Percentiles rank a stretch among this genome's conserved stretches.
Conservation (phyloP, 2,797 vertebrate species). For the Pseudochirops corinnae region DNA sequence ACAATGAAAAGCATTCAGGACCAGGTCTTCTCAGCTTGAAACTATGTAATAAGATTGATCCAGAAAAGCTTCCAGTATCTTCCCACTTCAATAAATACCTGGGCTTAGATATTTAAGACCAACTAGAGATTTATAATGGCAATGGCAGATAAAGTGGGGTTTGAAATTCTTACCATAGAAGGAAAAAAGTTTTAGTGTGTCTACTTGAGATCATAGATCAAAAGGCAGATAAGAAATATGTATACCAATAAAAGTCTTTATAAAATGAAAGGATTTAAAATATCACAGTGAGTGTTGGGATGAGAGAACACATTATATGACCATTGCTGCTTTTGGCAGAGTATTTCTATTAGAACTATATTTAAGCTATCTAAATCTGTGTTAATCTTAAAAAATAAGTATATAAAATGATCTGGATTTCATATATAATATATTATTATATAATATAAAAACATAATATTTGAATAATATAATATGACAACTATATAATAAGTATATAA, state of each 20-base stretch:
- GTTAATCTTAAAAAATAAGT: constrained; percentile 84
- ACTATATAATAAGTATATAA: constrained; percentile 78
- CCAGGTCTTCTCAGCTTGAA: constrained; percentile 92
- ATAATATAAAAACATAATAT: too few species aligned
- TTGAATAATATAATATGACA: constrained; percentile 56
- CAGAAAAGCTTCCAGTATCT: constrained; percentile 90
- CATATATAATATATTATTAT: too few species aligned
- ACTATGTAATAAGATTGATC: constrained; percentile 94
- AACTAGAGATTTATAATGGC: constrained; percentile 99
- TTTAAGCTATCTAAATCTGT: constrained; percentile 85
- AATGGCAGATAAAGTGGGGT: constrained; percentile 99
- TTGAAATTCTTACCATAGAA: constrained; percentile 96
- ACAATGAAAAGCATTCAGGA: constrained; percentile 90
- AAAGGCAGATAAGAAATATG: constrained; percentile 96
- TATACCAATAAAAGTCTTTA: constrained; percentile 89
- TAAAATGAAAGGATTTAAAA: constrained; percentile 38
- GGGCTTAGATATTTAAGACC: constrained; percentile 97
- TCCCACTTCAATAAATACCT: constrained; percentile 98
- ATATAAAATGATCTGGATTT: constrained; percentile 42
- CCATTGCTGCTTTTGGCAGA: constrained; percentile 44
- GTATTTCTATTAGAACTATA: constrained; percentile 79
- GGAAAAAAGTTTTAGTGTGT: constrained; percentile 95
- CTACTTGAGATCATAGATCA: constrained; percentile 96
- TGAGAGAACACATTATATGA: constrained; percentile 13
- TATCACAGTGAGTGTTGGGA: not conserved